These are phyloP conservation scores for Hiodon alosoides DNA, from an alignment of 2,113 vertebrate genomes.

Conservation along the genomic window DNA sequence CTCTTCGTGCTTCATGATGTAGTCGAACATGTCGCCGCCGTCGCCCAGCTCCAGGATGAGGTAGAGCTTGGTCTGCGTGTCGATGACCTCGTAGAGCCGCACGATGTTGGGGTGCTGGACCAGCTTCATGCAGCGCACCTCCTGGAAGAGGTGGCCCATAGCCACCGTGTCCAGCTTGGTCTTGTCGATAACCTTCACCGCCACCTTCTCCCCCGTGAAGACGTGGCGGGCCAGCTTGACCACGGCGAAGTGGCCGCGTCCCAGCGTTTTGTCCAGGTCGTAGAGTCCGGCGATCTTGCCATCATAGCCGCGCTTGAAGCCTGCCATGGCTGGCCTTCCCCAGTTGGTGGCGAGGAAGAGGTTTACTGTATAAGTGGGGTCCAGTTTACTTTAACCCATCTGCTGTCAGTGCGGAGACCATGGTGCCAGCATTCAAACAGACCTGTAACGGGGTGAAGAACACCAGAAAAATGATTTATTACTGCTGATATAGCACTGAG, in stretches of 20 bases:
- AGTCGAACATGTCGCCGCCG: slow-evolving; percentile 97
- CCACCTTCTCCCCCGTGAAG: slow-evolving; percentile 96
- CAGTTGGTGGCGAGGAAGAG: slow-evolving; percentile 37
- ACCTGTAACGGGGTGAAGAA: slow-evolving; percentile 51
- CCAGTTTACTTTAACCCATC: slow-evolving; percentile 69
- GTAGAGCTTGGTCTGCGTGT: slow-evolving; percentile 97
- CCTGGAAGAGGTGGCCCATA: slow-evolving; percentile 94
- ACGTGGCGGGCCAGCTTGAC: slow-evolving; percentile 96
- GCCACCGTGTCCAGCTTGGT: slow-evolving; percentile 91
- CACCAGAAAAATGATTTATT: not conserved
- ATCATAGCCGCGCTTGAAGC: slow-evolving; percentile 93
- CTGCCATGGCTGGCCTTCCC: slow-evolving; percentile 80
- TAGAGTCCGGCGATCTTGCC: slow-evolving; percentile 97
- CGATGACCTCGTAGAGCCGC: slow-evolving; percentile 93
- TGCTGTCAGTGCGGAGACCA: slow-evolving; percentile 61
- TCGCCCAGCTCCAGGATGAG: slow-evolving; percentile 94
- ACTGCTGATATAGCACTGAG: not conserved
- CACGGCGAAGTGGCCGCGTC: slow-evolving; percentile 93
- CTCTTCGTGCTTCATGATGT: slow-evolving; percentile 98
- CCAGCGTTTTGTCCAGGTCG: slow-evolving; percentile 95
- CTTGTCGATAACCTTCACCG: slow-evolving; percentile 97
- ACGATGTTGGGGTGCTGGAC: slow-evolving; percentile 98
- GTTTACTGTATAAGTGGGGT: slow-evolving; percentile 33
- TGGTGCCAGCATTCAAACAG: slow-evolving; percentile 58
- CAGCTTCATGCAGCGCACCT: slow-evolving; percentile 96